A percentile compares a stretch with the other conserved stretches of the same genome.
phyloP scores from a whole-genome alignment of 2,113 vertebrate species.

The Myotis yumanensis region DNA sequence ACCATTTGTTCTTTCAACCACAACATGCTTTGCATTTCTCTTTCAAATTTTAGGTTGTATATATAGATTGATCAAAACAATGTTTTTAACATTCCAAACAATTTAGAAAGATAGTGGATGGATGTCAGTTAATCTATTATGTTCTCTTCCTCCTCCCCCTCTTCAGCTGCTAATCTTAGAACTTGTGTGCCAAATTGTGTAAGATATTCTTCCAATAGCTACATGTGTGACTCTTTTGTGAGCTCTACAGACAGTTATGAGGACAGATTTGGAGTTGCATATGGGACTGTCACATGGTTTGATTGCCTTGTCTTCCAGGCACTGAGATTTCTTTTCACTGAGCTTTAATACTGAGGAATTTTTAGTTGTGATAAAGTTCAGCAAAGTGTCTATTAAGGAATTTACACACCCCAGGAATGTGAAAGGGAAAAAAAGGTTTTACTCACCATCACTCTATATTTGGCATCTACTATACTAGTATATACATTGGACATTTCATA shows the following conservation, averaged over 20 bases:
- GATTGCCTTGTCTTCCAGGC: conserved; percentile 86
- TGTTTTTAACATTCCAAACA: conserved; percentile 86
- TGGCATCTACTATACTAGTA: background rate
- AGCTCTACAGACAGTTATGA: conserved; percentile 85
- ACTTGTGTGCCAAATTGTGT: conserved; percentile 87
- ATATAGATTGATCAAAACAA: conserved; percentile 84
- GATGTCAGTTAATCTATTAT: conserved; percentile 82
- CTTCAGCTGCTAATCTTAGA: conserved; percentile 89
- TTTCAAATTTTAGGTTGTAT: conserved; percentile 81
- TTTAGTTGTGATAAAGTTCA: conserved; percentile 79
- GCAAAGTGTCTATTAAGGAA: conserved; percentile 74
- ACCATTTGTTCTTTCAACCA: conserved; percentile 85
- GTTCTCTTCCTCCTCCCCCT: conserved; percentile 83
- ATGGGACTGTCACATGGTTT: conserved; percentile 89
- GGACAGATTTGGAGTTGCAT: conserved; percentile 90
- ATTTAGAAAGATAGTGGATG: conserved; percentile 82
- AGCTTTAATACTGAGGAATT: conserved; percentile 82
- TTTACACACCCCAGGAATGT: conserved; percentile 20
- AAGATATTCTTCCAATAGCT: conserved; percentile 88
- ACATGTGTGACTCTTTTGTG: conserved; percentile 88
- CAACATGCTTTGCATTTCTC: conserved; percentile 83
- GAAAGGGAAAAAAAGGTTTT: background rate
- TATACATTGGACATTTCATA: background rate
- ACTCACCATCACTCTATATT: background rate
- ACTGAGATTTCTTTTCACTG: conserved; percentile 84